phyloP scores from a whole-genome alignment of 2,888 invertebrate species.

The Cancer borealis region DNA sequence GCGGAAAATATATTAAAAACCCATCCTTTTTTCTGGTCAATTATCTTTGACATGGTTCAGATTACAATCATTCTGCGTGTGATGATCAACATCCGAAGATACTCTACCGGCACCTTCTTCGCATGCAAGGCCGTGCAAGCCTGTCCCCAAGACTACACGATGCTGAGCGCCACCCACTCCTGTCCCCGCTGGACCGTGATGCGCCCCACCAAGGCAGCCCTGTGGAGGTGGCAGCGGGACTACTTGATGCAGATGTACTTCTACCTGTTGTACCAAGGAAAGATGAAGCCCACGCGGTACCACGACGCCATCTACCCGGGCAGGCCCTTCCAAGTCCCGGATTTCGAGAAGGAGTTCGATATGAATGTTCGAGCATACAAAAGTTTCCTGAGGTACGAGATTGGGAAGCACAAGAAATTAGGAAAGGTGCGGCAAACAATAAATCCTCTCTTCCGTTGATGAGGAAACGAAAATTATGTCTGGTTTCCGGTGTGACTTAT shows the following conservation, averaged over 20 bases:
- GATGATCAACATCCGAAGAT: background rate
- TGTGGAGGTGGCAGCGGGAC: constrained; percentile 1
- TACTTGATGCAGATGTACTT: background rate
- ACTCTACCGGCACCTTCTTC: background rate
- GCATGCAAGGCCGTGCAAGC: background rate
- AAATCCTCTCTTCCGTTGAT: background rate
- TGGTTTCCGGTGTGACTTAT: background rate
- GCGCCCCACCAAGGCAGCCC: background rate
- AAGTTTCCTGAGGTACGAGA: background rate
- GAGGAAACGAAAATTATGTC: background rate
- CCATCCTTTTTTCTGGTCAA: background rate
- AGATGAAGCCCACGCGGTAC: background rate
- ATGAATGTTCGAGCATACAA: background rate
- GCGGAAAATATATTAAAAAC: background rate
- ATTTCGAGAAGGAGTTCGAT: background rate
- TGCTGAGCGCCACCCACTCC: background rate
- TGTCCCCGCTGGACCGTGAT: background rate
- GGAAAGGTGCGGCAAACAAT: background rate
- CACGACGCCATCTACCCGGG: background rate
- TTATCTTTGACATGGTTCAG: background rate
- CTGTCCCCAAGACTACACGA: background rate
- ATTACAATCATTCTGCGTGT: background rate
- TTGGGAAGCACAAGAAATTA: background rate
- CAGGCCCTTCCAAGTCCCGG: background rate
- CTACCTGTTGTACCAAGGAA: background rate